phyloP scores from a whole-genome alignment of 2,797 vertebrate genomes.

The Pseudopleuronectes americanus region DNA sequence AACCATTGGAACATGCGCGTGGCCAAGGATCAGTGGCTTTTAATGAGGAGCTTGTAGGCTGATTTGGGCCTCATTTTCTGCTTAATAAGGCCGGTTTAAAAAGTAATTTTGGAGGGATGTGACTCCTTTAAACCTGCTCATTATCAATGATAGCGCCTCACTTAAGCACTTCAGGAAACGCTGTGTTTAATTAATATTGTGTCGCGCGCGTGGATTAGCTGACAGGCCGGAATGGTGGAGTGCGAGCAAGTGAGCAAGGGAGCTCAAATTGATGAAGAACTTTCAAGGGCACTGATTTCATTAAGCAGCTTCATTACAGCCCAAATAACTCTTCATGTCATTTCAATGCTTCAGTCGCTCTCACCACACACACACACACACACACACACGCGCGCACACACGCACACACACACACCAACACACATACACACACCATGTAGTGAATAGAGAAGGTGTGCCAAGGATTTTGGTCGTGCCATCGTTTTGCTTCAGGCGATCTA shows the following conservation, averaged over 20 bases:
- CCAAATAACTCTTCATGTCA: slow-evolving; percentile 89
- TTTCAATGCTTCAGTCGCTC: slow-evolving; percentile 74
- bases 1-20: slow-evolving; percentile 89
- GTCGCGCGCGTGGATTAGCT: slow-evolving; percentile 86
- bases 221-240: slow-evolving; percentile 83
- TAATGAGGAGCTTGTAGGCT: slow-evolving; percentile 94
- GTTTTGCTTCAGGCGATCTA: slow-evolving; percentile 32
- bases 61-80: slow-evolving; percentile 97
- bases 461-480: slow-evolving; percentile 39
- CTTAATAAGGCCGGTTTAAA: slow-evolving; percentile 95
- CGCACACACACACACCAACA: too few relatives aligned
- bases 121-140: slow-evolving; percentile 92
- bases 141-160: slow-evolving; percentile 91
- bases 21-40: slow-evolving; percentile 94
- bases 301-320: slow-evolving; percentile 89
- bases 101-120: slow-evolving; percentile 92
- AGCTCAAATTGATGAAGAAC: slow-evolving; percentile 90
- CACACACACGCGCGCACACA: slow-evolving; percentile 24
- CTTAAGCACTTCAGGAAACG: slow-evolving; percentile 90
- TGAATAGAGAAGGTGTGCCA: slow-evolving; percentile 9
- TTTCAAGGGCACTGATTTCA: slow-evolving; percentile 94
- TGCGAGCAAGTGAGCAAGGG: slow-evolving; percentile 73
- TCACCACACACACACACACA: slow-evolving; percentile 43
- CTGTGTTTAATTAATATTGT: slow-evolving; percentile 91
- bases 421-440: slow-evolving; percentile 23